These are phyloP conservation scores for Drosophila murphyi DNA, from an alignment of 1,140 invertebrate species.

Conservation along the genomic window DNA sequence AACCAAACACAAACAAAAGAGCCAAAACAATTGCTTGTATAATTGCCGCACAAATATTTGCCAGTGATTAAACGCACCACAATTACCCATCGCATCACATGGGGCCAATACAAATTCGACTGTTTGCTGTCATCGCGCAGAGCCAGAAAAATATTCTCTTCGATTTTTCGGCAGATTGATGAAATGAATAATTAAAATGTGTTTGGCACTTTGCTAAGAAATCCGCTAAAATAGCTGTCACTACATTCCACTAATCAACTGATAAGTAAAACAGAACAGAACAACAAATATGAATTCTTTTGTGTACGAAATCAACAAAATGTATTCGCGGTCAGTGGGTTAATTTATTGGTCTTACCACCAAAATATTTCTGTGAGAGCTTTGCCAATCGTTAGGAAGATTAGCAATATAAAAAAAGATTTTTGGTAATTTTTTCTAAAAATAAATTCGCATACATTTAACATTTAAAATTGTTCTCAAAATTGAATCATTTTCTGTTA, in stretches of 20 bases:
- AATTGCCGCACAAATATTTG: constrained; percentile 52
- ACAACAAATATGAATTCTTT: not conserved
- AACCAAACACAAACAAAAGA: constrained; percentile 44
- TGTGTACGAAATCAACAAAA: not conserved
- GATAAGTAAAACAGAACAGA: not conserved
- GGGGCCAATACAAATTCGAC: constrained; percentile 3
- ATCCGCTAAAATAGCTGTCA: constrained; percentile 11
- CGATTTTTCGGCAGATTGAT: constrained; percentile 27
- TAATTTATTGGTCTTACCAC: not conserved
- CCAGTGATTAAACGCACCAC: constrained; percentile 60
- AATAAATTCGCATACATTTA: too few relatives aligned
- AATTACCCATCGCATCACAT: constrained; percentile 20
- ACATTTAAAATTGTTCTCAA: too few relatives aligned
- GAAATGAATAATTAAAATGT: constrained; percentile 55
- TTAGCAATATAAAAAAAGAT: too few relatives aligned
- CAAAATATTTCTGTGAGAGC: not conserved
- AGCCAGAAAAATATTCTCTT: not conserved
- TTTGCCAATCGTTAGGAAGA: not conserved
- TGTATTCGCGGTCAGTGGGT: not conserved
- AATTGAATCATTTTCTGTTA: too few relatives aligned
- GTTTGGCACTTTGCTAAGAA: constrained; percentile 8
- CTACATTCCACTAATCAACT: not conserved
- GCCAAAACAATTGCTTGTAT: constrained; percentile 51
- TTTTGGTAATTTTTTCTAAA: too few relatives aligned
- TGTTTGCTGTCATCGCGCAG: constrained; percentile 11